phyloP scores from a whole-genome alignment of 37 sponge, comb jelly and placozoan genomes.

The Corticium candelabrum region DNA sequence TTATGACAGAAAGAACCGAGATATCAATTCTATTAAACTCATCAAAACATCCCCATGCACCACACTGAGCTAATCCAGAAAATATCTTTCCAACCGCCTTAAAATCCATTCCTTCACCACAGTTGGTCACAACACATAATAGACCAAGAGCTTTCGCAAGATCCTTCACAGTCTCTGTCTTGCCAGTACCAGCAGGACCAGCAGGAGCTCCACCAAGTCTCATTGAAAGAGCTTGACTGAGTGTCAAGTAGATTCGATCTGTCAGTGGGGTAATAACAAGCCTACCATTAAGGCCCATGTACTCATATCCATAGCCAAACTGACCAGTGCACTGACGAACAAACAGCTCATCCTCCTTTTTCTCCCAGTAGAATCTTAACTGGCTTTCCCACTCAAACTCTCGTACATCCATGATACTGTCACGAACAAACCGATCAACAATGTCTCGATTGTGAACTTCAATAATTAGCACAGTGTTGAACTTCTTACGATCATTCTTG shows the following conservation, averaged over 20 bases:
- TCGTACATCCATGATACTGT: conserved; percentile 96
- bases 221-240: conserved; percentile 89
- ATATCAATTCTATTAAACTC: conserved; percentile 99
- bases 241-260: conserved; percentile 93
- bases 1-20: conserved; percentile 96
- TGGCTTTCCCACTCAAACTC: conserved; percentile 99
- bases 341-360: conserved; percentile 69
- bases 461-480: conserved; percentile 92
- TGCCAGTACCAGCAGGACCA: conserved; percentile 99
- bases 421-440: conserved; percentile 92
- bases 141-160: conserved; percentile 96
- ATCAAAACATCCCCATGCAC: conserved; percentile 99
- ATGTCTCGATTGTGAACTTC: conserved; percentile 99
- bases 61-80: conserved; percentile 98
- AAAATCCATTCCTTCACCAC: conserved; percentile 99
- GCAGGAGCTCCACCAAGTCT: conserved; percentile 95
- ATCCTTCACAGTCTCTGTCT: conserved; percentile 98
- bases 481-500: conserved; percentile 98
- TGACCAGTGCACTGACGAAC: conserved; percentile 90
- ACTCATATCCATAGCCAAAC: conserved; percentile 97
- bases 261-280: conserved; percentile 94
- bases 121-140: conserved; percentile 99
- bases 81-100: conserved; percentile 99
- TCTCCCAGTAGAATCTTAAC: conserved; percentile 98
- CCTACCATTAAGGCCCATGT: conserved; percentile 99